phyloP scores from a whole-genome alignment of 92 coral and sea anemone species.

The Phenganax marumi region DNA sequence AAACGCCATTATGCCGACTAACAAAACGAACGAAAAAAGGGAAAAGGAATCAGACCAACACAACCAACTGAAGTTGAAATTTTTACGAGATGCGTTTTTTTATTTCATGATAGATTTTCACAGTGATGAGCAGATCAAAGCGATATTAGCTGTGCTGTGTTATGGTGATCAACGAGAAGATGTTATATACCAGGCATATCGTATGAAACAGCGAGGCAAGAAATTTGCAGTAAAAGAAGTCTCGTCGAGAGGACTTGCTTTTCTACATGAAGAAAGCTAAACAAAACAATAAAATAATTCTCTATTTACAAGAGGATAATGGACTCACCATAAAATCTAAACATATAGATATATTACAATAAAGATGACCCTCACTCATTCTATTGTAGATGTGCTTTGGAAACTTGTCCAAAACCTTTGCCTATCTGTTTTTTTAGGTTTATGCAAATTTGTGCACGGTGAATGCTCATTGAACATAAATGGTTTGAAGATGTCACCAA shows the following conservation, averaged over 20 bases:
- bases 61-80: slow-evolving; percentile 80
- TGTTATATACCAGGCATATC: slow-evolving; percentile 77
- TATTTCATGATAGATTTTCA: slow-evolving; percentile 98
- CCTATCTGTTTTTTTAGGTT: no score
- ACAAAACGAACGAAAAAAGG: slow-evolving; percentile 36
- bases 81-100: slow-evolving; percentile 92
- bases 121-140: slow-evolving; percentile 94
- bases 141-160: slow-evolving; percentile 86
- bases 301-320: background rate
- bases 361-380: no score
- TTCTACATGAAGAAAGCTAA: slow-evolving; percentile 76
- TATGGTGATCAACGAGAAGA: slow-evolving; percentile 94
- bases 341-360: no score
- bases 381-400: no score
- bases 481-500: no score
- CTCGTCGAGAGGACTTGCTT: slow-evolving; percentile 86
- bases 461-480: no score
- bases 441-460: no score
- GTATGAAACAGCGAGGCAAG: slow-evolving; percentile 82
- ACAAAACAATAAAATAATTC: background rate
- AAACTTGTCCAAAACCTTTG: no score
- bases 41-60: slow-evolving; percentile 62
- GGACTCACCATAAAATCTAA: background rate
- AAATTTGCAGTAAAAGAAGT: slow-evolving; percentile 89
- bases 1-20: background rate